phyloP scores from a whole-genome alignment of 2,888 invertebrate genomes.

The Calameuta pallipes region DNA sequence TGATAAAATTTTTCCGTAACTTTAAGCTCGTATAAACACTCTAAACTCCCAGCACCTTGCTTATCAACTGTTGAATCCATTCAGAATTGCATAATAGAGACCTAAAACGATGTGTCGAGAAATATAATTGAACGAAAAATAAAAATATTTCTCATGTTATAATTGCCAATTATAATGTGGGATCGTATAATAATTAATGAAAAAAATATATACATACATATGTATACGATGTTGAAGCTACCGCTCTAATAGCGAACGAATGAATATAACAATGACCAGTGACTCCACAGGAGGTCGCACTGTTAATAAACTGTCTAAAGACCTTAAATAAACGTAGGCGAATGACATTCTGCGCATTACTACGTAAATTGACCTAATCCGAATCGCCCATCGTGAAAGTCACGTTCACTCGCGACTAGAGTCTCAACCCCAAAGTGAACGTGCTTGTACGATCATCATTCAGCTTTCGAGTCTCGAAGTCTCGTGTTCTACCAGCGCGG shows the following conservation, averaged over 20 bases:
- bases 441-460: neutral
- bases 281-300: slow-evolving; percentile 1
- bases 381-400: slow-evolving; percentile 7
- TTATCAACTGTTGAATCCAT: neutral
- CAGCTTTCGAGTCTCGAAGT: neutral
- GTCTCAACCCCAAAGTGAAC: neutral
- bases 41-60: too few species aligned
- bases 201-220: too few species aligned
- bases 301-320: slow-evolving; percentile 14
- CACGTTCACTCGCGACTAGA: neutral
- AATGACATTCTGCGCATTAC: slow-evolving; percentile 13
- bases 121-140: too few species aligned
- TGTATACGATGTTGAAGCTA: neutral
- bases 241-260: neutral
- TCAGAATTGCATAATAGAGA: too few species aligned
- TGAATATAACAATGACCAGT: neutral
- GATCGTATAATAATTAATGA: too few species aligned
- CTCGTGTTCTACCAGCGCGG: neutral
- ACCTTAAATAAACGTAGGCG: slow-evolving; percentile 13
- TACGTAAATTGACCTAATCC: slow-evolving; percentile 16
- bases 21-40: too few species aligned
- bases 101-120: too few species aligned
- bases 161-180: too few species aligned
- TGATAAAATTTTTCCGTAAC: too few species aligned
- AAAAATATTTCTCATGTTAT: too few species aligned